phyloP scores from a whole-genome alignment of 2,888 invertebrate genomes.

The Drosophila stalkeri region DNA sequence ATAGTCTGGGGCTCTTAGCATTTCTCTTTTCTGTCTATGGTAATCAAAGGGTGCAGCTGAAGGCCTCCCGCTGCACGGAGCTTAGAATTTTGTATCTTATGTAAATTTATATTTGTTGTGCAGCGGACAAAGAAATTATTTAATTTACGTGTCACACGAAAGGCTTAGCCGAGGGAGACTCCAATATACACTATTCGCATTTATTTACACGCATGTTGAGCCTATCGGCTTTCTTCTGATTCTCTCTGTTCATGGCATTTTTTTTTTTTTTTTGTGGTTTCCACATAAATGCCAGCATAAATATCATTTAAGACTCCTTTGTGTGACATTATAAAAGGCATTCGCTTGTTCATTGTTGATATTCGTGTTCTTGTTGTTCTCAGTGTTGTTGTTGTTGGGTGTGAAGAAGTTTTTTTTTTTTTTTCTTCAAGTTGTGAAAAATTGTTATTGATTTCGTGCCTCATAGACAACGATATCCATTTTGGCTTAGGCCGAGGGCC shows the following conservation, averaged over 20 bases:
- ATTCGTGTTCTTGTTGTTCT: slow-evolving; percentile 18
- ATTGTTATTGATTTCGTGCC: slow-evolving; percentile 72
- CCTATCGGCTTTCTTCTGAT: slow-evolving; percentile 48
- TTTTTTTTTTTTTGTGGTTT: slow-evolving; percentile 50
- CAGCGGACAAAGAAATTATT: slow-evolving; percentile 74
- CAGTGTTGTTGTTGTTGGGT: slow-evolving; percentile 30
- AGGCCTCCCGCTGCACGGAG: slow-evolving; percentile 58
- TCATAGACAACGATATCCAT: slow-evolving; percentile 37
- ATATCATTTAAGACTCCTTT: slow-evolving; percentile 72
- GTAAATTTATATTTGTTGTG: slow-evolving; percentile 53
- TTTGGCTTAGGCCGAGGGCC: slow-evolving; percentile 23
- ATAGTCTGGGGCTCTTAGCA: slow-evolving; percentile 49
- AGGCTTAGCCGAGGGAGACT: slow-evolving; percentile 37
- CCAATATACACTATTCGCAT: slow-evolving; percentile 65
- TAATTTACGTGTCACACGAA: slow-evolving; percentile 70
- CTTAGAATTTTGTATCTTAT: slow-evolving; percentile 63
- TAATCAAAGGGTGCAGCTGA: slow-evolving; percentile 47
- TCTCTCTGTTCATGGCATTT: slow-evolving; percentile 51
- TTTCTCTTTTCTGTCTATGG: slow-evolving; percentile 37
- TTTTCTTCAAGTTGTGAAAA: slow-evolving; percentile 66
- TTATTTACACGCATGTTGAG: slow-evolving; percentile 76
- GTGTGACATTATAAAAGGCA: slow-evolving; percentile 59
- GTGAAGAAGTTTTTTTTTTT: slow-evolving; percentile 49
- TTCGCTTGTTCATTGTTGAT: slow-evolving; percentile 31
- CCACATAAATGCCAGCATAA: slow-evolving; percentile 74